phyloP scores from a whole-genome alignment of 1,140 invertebrate genomes.

The Battus philenor region DNA sequence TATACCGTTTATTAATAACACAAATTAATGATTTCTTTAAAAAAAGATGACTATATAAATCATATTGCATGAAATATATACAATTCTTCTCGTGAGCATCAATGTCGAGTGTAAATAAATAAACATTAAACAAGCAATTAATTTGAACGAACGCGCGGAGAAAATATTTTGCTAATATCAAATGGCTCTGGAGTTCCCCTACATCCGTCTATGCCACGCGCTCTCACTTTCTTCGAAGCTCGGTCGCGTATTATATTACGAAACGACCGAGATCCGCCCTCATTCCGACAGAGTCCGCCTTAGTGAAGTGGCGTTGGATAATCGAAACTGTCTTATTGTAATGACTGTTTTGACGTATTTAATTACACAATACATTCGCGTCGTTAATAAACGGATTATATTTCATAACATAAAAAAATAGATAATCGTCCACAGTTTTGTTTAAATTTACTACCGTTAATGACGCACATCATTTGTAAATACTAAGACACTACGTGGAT shows the following conservation, averaged over 20 bases:
- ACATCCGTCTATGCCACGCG: constrained; percentile 18
- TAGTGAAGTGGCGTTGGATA: constrained; percentile 26
- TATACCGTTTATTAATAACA: no score
- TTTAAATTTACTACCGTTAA: no score
- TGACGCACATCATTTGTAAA: no score
- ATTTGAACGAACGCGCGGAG: constrained; percentile 1
- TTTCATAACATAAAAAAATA: no score
- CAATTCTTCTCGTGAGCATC: no score
- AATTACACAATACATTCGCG: constrained; percentile 37
- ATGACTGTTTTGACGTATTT: constrained; percentile 31
- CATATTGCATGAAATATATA: no score
- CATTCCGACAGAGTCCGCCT: constrained; percentile 39
- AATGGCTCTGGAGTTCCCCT: constrained; percentile 15
- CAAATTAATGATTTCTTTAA: no score
- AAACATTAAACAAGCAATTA: constrained; percentile 2
- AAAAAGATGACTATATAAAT: no score
- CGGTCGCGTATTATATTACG: constrained; percentile 38
- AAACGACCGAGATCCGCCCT: constrained; percentile 47
- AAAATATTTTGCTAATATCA: constrained; percentile 5
- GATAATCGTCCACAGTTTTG: no score
- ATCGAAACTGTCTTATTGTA: constrained; percentile 30
- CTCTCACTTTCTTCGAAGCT: constrained; percentile 47
- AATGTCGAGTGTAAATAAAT: no score
- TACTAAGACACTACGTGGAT: no score
- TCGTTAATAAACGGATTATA: no score